phyloP scores from a whole-genome alignment of 2,888 invertebrate genomes.

The Microctonus hyperodae region DNA sequence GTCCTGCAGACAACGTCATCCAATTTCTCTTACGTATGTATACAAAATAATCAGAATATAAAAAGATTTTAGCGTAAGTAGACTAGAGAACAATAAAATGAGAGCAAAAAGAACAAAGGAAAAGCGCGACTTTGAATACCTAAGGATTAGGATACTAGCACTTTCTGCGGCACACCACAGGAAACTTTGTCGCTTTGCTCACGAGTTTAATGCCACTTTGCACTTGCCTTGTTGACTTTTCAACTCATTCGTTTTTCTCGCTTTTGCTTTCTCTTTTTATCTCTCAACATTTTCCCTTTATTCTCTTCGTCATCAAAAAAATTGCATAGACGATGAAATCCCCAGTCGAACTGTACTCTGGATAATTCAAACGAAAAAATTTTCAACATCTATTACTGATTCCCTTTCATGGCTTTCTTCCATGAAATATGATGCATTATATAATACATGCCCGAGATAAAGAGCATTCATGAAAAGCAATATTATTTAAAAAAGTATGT shows the following conservation, averaged over 20 bases:
- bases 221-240: slow-evolving; percentile 24
- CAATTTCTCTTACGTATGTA: neutral
- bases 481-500: neutral
- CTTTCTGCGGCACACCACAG: slow-evolving; percentile 1
- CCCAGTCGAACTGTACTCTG: neutral
- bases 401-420: neutral
- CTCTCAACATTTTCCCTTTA: neutral
- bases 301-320: slow-evolving; percentile 1
- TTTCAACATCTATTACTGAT: neutral
- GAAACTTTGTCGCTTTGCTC: slow-evolving; percentile 20
- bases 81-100: neutral
- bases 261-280: slow-evolving; percentile 3
- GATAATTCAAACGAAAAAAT: neutral
- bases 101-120: neutral
- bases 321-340: slow-evolving; percentile 8
- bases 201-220: slow-evolving; percentile 22
- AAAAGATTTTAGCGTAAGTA: neutral
- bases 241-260: neutral
- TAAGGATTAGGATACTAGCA: slow-evolving; percentile 13
- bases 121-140: slow-evolving; percentile 8
- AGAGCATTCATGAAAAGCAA: slow-evolving; percentile 8
- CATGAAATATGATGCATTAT: neutral
- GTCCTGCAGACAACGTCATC: neutral
- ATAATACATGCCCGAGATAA: neutral
- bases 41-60: neutral